Percentiles rank a stretch among this genome's conserved stretches.
These are phyloP conservation scores for Onychomys torridus DNA, from an alignment of 2,797 vertebrate genomes.

Conservation along the genomic window DNA sequence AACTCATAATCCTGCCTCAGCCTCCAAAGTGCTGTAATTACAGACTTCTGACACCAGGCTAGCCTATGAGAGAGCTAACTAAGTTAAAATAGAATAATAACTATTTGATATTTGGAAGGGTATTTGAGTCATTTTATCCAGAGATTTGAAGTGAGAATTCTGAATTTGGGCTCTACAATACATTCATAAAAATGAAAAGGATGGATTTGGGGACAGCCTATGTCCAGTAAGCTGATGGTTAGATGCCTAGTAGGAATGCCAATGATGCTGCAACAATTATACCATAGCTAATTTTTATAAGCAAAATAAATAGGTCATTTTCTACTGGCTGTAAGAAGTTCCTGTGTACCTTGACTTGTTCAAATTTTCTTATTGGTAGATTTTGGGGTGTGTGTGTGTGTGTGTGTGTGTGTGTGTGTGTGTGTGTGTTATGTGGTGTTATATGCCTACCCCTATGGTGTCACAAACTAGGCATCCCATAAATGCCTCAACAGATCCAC, in stretches of 20 bases:
- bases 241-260: neutral
- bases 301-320: neutral
- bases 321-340: neutral
- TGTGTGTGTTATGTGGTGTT: neutral
- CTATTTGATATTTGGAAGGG: neutral
- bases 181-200: neutral
- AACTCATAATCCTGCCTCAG: neutral
- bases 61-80: neutral
- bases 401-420: neutral
- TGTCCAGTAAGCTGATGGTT: neutral
- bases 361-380: neutral
- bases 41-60: neutral
- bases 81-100: neutral
- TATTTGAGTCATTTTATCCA: neutral
- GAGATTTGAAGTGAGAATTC: neutral
- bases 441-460: fast-evolving
- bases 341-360: neutral
- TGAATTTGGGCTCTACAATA: neutral
- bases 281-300: neutral
- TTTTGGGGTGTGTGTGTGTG: neutral
- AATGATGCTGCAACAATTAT: neutral
- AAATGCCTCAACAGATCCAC: too few relatives aligned
- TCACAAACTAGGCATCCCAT: neutral
- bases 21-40: neutral
- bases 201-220: neutral